These are phyloP conservation scores for Radopholus similis DNA, from an alignment of 1,140 invertebrate genomes.

Conservation along the genomic window DNA sequence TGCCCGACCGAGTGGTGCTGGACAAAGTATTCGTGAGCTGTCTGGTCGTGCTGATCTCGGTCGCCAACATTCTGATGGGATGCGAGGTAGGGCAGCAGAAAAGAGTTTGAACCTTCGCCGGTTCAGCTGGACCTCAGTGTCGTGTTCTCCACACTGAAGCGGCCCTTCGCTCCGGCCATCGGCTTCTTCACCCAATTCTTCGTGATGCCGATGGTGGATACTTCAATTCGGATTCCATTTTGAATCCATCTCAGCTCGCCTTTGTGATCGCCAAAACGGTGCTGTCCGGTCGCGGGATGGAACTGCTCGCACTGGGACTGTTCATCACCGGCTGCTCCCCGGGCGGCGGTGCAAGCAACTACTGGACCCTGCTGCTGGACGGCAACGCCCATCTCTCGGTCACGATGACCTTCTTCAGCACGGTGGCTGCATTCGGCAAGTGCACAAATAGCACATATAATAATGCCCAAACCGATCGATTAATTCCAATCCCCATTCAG, in stretches of 20 bases:
- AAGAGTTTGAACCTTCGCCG: background rate
- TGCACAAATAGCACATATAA: no score
- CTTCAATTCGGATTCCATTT: background rate
- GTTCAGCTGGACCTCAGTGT: conserved; percentile 64
- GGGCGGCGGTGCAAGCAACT: conserved; percentile 88
- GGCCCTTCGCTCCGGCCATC: conserved; percentile 76
- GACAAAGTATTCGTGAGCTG: conserved; percentile 75
- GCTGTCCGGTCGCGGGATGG: conserved; percentile 61
- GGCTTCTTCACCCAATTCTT: conserved; percentile 79
- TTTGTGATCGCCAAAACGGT: conserved; percentile 72
- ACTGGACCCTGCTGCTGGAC: conserved; percentile 81
- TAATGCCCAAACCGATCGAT: background rate
- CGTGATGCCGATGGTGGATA: conserved; percentile 77
- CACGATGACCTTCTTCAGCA: conserved; percentile 85
- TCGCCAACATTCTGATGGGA: conserved; percentile 88
- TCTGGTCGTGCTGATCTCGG: conserved; percentile 73
- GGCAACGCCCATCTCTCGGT: conserved; percentile 84
- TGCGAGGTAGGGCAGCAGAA: conserved; percentile 69
- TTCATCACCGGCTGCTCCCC: conserved; percentile 86
- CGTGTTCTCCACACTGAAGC: conserved; percentile 70
- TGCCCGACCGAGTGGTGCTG: conserved; percentile 64
- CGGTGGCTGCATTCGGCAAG: conserved; percentile 75
- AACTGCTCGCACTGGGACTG: conserved; percentile 67
- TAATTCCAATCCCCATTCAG: conserved; percentile 65
- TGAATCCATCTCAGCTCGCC: conserved; percentile 67